Percentiles rank a stretch among this genome's conserved stretches.
Evolutionary conservation across 2,888 invertebrate species (phyloP).

Genomic region (Mesorhabditis belari): DNA sequence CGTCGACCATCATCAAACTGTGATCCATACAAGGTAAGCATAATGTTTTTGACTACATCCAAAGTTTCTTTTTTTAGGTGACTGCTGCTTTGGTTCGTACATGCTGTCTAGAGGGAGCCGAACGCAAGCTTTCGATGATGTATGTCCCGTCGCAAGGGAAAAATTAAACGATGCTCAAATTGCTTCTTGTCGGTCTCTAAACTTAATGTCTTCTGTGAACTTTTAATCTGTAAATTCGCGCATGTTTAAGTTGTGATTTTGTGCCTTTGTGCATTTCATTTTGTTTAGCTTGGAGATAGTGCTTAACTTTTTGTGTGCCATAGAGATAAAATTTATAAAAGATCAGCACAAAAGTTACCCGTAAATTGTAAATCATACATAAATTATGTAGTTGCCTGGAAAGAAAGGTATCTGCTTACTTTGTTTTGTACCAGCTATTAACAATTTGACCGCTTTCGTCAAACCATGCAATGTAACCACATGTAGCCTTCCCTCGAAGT

Average conservation of each 20-base stretch:
- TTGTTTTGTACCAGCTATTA: conserved; percentile 49
- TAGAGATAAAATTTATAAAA: no score
- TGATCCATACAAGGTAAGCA: conserved; percentile 47
- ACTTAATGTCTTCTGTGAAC: no score
- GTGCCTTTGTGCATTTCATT: no score
- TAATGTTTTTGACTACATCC: neutral
- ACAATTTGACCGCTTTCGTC: conserved; percentile 34
- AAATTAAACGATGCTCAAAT: no score
- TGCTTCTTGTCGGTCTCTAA: no score
- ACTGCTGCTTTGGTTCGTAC: conserved; percentile 51
- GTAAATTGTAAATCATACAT: no score
- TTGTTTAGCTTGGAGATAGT: no score
- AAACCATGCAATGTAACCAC: conserved; percentile 49
- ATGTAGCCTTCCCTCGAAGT: conserved; percentile 40
- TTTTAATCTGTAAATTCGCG: no score
- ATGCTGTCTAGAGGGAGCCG: conserved; percentile 37
- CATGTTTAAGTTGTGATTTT: no score
- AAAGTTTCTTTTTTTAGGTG: conserved; percentile 33
- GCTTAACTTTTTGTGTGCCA: no score
- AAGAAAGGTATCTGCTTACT: conserved; percentile 9
- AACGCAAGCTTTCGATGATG: conserved; percentile 48
- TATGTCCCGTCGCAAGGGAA: conserved; percentile 48
- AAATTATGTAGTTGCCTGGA: neutral
- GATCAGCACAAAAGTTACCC: no score
- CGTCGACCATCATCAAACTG: conserved; percentile 53